Conservation (phyloP, 2,888 invertebrate species). For the Athetis lepigone region DNA sequence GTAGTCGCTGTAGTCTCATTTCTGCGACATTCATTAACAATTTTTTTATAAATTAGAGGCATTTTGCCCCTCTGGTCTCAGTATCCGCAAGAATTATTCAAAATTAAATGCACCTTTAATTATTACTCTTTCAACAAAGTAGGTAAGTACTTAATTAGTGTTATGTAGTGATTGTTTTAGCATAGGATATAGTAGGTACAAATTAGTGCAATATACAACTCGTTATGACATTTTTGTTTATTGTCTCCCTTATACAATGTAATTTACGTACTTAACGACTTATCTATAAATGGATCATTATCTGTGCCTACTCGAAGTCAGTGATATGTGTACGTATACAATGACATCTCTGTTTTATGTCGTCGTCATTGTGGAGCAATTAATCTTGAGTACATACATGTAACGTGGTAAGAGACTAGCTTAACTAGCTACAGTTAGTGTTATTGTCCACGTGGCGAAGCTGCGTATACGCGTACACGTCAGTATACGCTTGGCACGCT, state of each 20-base stretch:
- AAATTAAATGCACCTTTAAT: constrained; percentile 18
- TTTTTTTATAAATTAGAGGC: too few relatives aligned
- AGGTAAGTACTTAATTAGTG: constrained; percentile 66
- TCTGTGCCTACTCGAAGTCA: constrained; percentile 26
- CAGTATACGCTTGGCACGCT: too few relatives aligned
- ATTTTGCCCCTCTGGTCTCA: too few relatives aligned
- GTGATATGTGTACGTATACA: constrained; percentile 12
- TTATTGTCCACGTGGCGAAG: too few relatives aligned
- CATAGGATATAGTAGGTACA: constrained; percentile 69
- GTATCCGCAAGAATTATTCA: neutral
- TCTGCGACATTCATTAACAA: too few relatives aligned
- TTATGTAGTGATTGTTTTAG: constrained; percentile 54
- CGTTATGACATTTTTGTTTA: constrained; percentile 46
- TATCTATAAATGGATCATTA: constrained; percentile 7
- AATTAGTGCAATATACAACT: constrained; percentile 69
- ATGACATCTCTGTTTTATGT: constrained; percentile 29
- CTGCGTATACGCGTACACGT: too few relatives aligned
- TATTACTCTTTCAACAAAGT: constrained; percentile 30
- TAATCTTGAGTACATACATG: neutral
- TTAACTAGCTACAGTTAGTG: too few relatives aligned
- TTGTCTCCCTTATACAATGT: constrained; percentile 16
- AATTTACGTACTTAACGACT: constrained; percentile 45
- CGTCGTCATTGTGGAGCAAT: neutral
- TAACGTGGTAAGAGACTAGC: neutral
- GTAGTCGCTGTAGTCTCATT: too few relatives aligned